Evolutionary conservation across 2,888 invertebrate genomes (phyloP), one percentile per base, ranked within the genome.

Genomic region (Himalopsyche kuldschensis): DNA sequence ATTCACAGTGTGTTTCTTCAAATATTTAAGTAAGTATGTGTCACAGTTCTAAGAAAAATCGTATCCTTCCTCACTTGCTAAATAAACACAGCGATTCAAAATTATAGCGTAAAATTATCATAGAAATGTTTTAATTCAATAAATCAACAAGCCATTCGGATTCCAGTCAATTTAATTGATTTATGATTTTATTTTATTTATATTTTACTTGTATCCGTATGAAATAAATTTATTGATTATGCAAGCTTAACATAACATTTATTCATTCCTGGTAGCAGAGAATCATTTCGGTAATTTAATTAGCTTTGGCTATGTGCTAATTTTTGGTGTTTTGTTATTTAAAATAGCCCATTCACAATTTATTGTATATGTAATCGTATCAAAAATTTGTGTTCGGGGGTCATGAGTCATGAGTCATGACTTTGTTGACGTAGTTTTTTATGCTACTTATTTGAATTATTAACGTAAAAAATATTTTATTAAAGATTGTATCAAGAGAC

Each of bases 111-210:
- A 75, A 81, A 76, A 81, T 81, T 81, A 79, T 81, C 81, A 69
- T 84, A 82, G 75, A 78, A 63, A 55, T 80, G 80, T 69, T 84
- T 75, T 75, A 81, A 84, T 84, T 69, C 80, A 78, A 84, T 85
- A 84, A 85, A 85, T 85, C 85, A 85, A 80, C 46, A 32, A 63
- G 27, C 76, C 30, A 75, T 80, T 81, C 55, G 48, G 81, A 75
- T 80, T 79, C 69, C 30, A 55, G 81, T 75, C 82, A 80, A 84
- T 84, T 83, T 41, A 75, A 41, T 80, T 69, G 75, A 80, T 80
- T 80, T 80, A 80, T 46, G 15, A 27, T 30, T 47, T 41, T 79
- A 17, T 78, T 48, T 30, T 27, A 78, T 55, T 55, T 24, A 55
- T 6, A 55, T 55, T 55, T 55, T 41, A 41, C 41, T 41, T 41